Percentiles rank a stretch among this genome's conserved stretches.
phyloP scores from a whole-genome alignment of 2,113 vertebrate species.

The Anas platyrhynchos region DNA sequence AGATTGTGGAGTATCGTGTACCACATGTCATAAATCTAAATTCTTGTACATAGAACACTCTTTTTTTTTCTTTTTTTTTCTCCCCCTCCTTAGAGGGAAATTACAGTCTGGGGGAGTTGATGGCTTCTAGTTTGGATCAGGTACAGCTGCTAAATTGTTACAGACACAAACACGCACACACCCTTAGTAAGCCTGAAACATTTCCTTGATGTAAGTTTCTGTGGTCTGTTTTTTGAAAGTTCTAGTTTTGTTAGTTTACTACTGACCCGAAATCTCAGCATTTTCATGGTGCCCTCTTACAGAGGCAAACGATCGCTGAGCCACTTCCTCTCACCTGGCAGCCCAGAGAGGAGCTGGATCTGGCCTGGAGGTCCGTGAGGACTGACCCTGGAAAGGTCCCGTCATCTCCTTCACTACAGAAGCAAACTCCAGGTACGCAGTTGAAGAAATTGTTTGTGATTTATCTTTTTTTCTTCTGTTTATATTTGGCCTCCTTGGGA shows the following conservation, averaged over 20 bases:
- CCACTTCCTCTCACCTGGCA: neutral
- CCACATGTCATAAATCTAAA: neutral
- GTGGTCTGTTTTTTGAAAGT: neutral
- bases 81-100: too few species aligned
- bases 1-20: neutral
- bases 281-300: neutral
- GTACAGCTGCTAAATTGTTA: neutral
- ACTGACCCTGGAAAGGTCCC: neutral
- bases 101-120: neutral
- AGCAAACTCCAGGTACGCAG: neutral
- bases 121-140: neutral
- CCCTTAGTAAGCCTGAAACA: too few species aligned
- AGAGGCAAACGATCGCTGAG: neutral
- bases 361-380: neutral
- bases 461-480: neutral
- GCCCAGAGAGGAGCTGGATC: neutral
- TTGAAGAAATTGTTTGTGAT: neutral
- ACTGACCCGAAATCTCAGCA: fast-evolving
- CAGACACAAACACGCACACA: too few species aligned
- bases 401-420: neutral
- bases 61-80: too few species aligned
- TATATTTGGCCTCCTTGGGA: neutral
- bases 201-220: neutral
- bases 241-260: neutral
- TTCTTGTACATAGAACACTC: too few species aligned